Conservation (phyloP, 2,888 invertebrate species). For the Acleris sparsana region DNA sequence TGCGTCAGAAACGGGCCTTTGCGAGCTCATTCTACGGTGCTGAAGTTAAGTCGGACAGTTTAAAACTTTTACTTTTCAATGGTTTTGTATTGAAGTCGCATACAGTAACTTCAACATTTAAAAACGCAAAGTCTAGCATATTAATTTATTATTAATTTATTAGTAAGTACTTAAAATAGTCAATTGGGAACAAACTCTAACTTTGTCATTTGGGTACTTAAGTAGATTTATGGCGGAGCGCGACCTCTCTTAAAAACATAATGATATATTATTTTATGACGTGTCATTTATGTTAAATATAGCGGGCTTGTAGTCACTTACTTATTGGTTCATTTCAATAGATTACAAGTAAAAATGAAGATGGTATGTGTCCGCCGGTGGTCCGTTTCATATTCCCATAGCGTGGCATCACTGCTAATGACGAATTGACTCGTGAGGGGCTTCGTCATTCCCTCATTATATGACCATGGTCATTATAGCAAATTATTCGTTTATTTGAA, state of each 20-base stretch:
- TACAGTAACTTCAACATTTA: neutral
- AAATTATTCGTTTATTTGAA: constrained; percentile 42
- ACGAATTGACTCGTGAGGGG: constrained; percentile 44
- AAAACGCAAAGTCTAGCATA: too few relatives aligned
- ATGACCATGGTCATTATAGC: constrained; percentile 42
- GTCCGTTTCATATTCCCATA: constrained; percentile 36
- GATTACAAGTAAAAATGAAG: constrained; percentile 37
- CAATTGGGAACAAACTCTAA: too few relatives aligned
- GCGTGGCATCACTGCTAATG: constrained; percentile 39
- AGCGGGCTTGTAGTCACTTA: neutral
- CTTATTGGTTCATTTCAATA: neutral
- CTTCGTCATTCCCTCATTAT: constrained; percentile 46
- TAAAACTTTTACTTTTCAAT: neutral
- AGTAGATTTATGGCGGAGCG: neutral
- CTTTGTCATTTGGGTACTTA: neutral
- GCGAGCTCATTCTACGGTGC: constrained; percentile 27
- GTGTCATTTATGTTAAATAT: too few relatives aligned
- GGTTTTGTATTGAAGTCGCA: neutral
- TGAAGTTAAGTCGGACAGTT: constrained; percentile 12
- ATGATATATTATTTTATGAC: too few relatives aligned
- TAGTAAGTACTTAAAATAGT: too few relatives aligned
- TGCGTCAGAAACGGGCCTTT: constrained; percentile 35
- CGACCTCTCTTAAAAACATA: too few relatives aligned
- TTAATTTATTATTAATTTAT: too few relatives aligned
- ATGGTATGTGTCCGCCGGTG: constrained; percentile 43